These are phyloP conservation scores for Apocrypta bakeri DNA, from an alignment of 1,140 invertebrate species.

Conservation along the genomic window DNA sequence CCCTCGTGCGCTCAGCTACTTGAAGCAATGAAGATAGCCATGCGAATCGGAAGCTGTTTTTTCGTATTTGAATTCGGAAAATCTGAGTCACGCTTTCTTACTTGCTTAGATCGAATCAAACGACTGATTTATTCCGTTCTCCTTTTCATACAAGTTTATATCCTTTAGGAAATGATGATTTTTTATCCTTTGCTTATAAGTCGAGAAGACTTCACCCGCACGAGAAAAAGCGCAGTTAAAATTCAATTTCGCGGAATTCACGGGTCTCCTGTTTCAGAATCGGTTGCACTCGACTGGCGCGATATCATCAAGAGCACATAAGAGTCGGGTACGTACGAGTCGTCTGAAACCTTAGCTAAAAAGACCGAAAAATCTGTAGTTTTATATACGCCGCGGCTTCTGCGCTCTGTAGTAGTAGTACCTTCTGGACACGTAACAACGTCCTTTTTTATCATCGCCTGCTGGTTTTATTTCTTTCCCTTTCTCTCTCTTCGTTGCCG, in stretches of 20 bases:
- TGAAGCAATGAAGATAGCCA: slow-evolving; percentile 9
- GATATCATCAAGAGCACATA: slow-evolving; percentile 35
- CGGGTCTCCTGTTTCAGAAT: slow-evolving; percentile 23
- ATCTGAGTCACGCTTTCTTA: not conserved
- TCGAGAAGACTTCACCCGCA: not conserved
- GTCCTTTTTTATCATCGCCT: slow-evolving; percentile 59
- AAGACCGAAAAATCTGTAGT: not conserved
- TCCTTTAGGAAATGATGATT: not conserved
- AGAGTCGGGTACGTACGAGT: not conserved
- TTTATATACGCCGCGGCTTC: not conserved
- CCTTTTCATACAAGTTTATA: not conserved
- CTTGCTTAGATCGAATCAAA: not conserved
- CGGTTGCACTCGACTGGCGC: not conserved
- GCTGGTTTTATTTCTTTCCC: slow-evolving; percentile 25
- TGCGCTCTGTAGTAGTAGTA: not conserved
- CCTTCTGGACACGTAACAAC: slow-evolving; percentile 18
- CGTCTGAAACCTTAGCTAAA: slow-evolving; percentile 10
- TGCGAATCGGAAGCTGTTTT: not conserved
- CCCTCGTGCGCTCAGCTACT: slow-evolving; percentile 14
- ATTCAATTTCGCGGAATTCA: slow-evolving; percentile 4
- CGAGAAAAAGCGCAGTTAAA: not conserved
- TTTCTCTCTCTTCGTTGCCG: not conserved
- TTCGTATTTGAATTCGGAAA: slow-evolving; percentile 34
- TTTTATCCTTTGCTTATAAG: not conserved
- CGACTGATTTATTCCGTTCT: not conserved